Evolutionary conservation across 2,113 vertebrate genomes (phyloP), one percentile per base, ranked within the genome.

Genomic region (Artemisiospiza belli): DNA sequence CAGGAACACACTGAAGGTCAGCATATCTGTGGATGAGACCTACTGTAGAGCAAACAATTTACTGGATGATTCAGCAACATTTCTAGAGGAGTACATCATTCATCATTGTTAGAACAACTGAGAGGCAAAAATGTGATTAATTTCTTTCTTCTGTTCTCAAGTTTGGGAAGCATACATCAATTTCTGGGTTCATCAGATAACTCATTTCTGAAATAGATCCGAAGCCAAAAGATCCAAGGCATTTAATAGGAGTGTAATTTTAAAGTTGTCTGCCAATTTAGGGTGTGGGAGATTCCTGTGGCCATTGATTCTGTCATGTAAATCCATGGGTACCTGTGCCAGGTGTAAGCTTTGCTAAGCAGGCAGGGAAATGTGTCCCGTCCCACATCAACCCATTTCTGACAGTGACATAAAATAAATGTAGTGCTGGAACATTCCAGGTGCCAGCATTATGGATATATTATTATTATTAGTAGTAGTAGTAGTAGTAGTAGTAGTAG

Each of bases 121-220:
- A 96, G 63, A 96, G 89, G 54, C 94, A 97, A 95, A 97, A 97
- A 94, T 57, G 47, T 96, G 97, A 97, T 96, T 97, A 97, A 97
- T 97, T 97, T 96, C 79, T 95, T 96, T 98, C 85, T 91, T 70
- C 68, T 86, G n/a, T 93, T 97, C 94, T 78, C 79, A 89, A 93
- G 95, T 96, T 97, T 96, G 52, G 80, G 83, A 96, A 89, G 75
- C 64, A 96, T 97, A 63, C 78, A 95, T 97, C 96, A 97, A 35
- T 77, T 95, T 97, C 91, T 91, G 91, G 92, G 64, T 86, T 97
- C 83, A 95, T 95, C 83, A 97, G 86, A 89, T 85, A 94, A 87
- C 87, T 96, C 37, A 82, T 95, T 94, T 97, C 91, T 96, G 79
- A 96, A 89, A 75, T 17, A 37, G 30, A 52, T 66, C 59, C 37